Evolutionary conservation across 1,140 invertebrate species (phyloP), one percentile per base, ranked within the genome.

Genomic region (Trichomalopsis sarcophagae): DNA sequence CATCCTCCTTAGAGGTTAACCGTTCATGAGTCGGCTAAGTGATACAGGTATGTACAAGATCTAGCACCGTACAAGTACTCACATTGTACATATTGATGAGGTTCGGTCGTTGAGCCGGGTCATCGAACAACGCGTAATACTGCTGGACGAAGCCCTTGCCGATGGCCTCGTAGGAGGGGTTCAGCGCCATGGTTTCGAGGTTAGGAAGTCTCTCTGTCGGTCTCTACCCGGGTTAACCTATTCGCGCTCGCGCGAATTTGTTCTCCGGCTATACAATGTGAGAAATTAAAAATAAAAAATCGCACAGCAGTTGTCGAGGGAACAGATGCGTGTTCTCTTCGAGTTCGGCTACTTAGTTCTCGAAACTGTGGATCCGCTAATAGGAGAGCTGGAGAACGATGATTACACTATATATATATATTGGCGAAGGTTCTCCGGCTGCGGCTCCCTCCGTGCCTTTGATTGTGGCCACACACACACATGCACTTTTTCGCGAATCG

Each of bases 61-160:
- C 66, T n/a, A 6, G 21, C 13, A 86, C 27, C 75, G 76, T 74
- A 27, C 33, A 36, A 36, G 33, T 86, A 96, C 97, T 97, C 94
- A 98, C 98, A 94, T 97, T 98, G 92, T 98, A 99, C 94, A 99
- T 96, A 92, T 96, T 97, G 80, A 96, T 96, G 90, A 99, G 95
- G 92, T 95, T 96, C 88, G 95, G 94, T 91, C 98, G 95, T 89
- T 97, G 96, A 84, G 93, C 93, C 87, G 96, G 96, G 94, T 98
- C 97, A 92, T 99, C 98, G 91, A 99, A 98, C 87, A 98, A 91
- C 55, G 95, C 94, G 93, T 99, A 99, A 94, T 98, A 99, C 94
- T 98, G 97, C 88, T 97, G 96, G 55, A 98, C 97, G 92, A 99
- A 99, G 87, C 96, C 96, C 94, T 98, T 98, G 82, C 97, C 97